Base-by-base conservation (phyloP, 2,888 invertebrate species). In the Synergus gifuensis region DNA sequence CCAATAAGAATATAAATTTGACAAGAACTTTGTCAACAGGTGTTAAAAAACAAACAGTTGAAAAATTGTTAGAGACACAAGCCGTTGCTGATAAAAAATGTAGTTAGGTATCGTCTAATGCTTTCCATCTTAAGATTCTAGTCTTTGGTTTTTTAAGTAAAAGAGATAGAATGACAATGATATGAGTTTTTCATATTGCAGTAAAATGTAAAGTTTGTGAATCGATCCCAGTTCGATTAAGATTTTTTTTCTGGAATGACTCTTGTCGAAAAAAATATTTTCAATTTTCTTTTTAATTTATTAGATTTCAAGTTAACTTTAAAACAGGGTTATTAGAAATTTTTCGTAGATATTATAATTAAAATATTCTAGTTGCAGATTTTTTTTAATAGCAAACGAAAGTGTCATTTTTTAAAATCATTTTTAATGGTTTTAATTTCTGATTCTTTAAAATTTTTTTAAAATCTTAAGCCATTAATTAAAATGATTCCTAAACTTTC, bases 1-100 rank as follows among this genome's bases (percentile, higher is more conserved):
- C 94, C 80, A 80, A 84, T 76, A 66, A 84, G 58, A 73, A 54
- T 73, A 28, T 1, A 28, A 14, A 12, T 28, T 0, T 54, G 16
- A 73, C 49, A 0, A 73, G 36, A n/a, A 22, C 49, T 28, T 16
- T 36, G 69, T 14, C 73, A n/a, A 16, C 36, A n/a, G 54, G 54
- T 40, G n/a, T 73, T 36, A 73, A 73, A 54, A 73, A 73, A 9
- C 12, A 69, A 8, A 8, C 28, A 4, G 46, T 28, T 49, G 69
- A 46, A 14, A 49, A 69, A 69, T 28, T 18, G n/a, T 36, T 54
- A 73, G 73, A 73, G 54, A 54, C 73, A 5, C 73, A 49, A 22
- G 5, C n/a, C 22, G 36, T 36, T 58, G 7, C 18, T 54, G 40
- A 73, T 73, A 54, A 73, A 36, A 73, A 73, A 54, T 73, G 36